Conservation (phyloP, 2,888 invertebrate genomes). For the Desoria tigrina region DNA sequence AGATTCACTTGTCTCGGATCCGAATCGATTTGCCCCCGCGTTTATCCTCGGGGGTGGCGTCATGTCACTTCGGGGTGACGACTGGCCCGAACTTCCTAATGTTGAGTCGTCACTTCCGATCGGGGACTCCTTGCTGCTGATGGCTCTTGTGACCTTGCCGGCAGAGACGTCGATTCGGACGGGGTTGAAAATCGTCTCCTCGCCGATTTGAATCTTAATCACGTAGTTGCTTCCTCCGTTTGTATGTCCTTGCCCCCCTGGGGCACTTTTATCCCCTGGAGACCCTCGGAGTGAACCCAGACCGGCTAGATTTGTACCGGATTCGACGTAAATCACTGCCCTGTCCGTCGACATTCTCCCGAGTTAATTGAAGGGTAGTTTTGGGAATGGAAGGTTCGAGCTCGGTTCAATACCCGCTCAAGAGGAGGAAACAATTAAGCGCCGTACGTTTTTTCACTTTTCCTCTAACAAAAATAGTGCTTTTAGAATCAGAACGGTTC, state of each 20-base stretch:
- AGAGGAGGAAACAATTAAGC: too few relatives aligned
- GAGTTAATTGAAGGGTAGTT: neutral
- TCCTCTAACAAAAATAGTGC: too few relatives aligned
- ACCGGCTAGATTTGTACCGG: slow-evolving; percentile 33
- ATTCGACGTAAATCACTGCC: slow-evolving; percentile 53
- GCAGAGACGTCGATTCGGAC: slow-evolving; percentile 51
- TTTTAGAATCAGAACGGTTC: too few relatives aligned
- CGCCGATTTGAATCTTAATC: slow-evolving; percentile 53
- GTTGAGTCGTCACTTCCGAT: slow-evolving; percentile 37
- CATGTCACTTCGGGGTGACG: slow-evolving; percentile 51
- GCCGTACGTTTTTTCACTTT: too few relatives aligned
- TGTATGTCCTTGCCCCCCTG: slow-evolving; percentile 17
- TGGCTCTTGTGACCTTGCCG: neutral
- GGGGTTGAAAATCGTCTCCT: slow-evolving; percentile 51
- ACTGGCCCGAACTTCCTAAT: slow-evolving; percentile 49
- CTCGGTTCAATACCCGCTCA: too few relatives aligned
- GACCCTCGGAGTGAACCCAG: too few relatives aligned
- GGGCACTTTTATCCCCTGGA: slow-evolving; percentile 3
- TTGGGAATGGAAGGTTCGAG: too few relatives aligned
- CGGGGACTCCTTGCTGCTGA: slow-evolving; percentile 12
- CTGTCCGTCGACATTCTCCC: slow-evolving; percentile 46
- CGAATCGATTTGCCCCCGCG: slow-evolving; percentile 46
- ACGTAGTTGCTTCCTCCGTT: slow-evolving; percentile 49
- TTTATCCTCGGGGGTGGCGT: slow-evolving; percentile 50
- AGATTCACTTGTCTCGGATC: slow-evolving; percentile 52